Evolutionary conservation across 2,888 invertebrate species (phyloP).

Genomic region (Unio delphinus): DNA sequence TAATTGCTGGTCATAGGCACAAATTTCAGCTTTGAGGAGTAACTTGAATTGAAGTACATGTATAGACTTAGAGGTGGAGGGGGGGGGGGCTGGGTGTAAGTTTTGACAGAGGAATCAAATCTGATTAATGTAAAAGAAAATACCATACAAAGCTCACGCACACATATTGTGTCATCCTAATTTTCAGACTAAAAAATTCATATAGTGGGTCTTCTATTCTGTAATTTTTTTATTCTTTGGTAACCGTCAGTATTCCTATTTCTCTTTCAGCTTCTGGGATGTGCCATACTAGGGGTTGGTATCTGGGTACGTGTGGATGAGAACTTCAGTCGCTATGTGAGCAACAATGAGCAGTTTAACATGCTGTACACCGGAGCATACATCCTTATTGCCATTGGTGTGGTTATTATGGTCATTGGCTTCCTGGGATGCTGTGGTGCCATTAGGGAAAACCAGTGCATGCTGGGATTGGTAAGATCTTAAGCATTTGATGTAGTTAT

Average conservation of each 20-base stretch:
- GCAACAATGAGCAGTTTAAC: constrained; percentile 78
- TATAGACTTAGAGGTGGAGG: too few relatives aligned
- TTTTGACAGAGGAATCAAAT: too few relatives aligned
- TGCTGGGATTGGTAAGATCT: constrained; percentile 81
- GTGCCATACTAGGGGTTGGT: constrained; percentile 80
- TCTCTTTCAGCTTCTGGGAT: constrained; percentile 80
- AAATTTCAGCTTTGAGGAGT: too few relatives aligned
- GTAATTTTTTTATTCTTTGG: too few relatives aligned
- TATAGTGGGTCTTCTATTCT: too few relatives aligned
- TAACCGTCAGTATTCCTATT: background rate
- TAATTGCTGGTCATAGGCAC: too few relatives aligned
- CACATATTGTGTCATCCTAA: too few relatives aligned
- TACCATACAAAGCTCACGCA: too few relatives aligned
- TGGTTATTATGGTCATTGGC: constrained; percentile 82
- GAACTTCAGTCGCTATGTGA: constrained; percentile 79
- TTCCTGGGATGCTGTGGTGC: constrained; percentile 90
- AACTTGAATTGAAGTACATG: too few relatives aligned
- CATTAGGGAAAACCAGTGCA: constrained; percentile 83
- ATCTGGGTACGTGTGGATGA: constrained; percentile 84
- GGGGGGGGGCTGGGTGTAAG: too few relatives aligned
- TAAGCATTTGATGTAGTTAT: background rate
- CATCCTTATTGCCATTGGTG: constrained; percentile 81
- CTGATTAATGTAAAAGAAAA: too few relatives aligned
- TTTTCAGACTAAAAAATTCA: too few relatives aligned
- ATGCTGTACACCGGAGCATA: constrained; percentile 81